Evolutionary conservation across 92 coral and sea anemone species (phyloP), one percentile per base, ranked within the genome.

Genomic region (Porites rus): DNA sequence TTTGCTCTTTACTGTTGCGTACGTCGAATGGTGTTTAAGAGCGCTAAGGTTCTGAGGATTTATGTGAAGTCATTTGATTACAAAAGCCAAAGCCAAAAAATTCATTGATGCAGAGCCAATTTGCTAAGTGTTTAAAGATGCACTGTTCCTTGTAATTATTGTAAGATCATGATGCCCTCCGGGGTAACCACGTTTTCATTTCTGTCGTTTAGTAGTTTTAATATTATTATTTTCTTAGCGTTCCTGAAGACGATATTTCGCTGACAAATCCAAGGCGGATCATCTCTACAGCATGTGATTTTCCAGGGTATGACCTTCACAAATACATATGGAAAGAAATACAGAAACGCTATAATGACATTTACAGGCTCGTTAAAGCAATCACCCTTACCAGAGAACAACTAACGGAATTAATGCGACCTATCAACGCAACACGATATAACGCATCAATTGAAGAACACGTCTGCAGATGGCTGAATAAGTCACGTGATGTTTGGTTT

Each of bases 391-490:
- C 88, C 84, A 78, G 78, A 64, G 78, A 89, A 9, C 85, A 79
- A 16, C 60, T 91, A 62, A 51, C 90, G 18, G 82, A 87, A 20
- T 86, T 94, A 28, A 77, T 94, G 12, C 93, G 71, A 21, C 77
- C 65, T 11, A 54, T 77, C 73, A 59, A 76, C 68, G 51, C 53
- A 14, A 61, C 86, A 10, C 75, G 58, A 72, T 31, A 65, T 66
- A 75, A 62, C 14, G 43, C 78, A 11, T 62, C 75, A 60, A 28
- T 84, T 31, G 28, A 77, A 12, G 75, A 91, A 14, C 52, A 90
- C 61, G 92, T 89, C 60, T 94, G 97, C n/a, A 76, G 66, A 61
- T 94, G 97, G 97, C 78, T 94, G 31, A 80, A 79, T 31, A 88
- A 83, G 83, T 80, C 94, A 78, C 90, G 81, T 66, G 82, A 51